Evolutionary conservation across 1,140 invertebrate species (phyloP).

Genomic region (Anoplolepis gracilipes): DNA sequence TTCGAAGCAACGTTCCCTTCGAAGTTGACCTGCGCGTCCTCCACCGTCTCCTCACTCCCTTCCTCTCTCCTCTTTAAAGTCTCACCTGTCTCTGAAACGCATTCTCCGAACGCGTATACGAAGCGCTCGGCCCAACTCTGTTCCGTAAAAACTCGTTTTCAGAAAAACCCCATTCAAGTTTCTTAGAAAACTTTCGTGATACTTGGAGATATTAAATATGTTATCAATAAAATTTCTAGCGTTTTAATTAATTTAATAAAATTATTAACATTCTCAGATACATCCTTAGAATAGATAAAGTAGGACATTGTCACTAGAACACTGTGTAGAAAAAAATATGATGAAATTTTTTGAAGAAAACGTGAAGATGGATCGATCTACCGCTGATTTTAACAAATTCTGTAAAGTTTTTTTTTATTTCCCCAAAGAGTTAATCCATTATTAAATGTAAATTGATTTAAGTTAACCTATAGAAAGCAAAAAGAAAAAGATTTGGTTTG

Average conservation of each 20-base stretch:
- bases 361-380: too few species aligned
- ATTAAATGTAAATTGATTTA: not conserved
- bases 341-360: not conserved
- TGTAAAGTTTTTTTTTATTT: not conserved
- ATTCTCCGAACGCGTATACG: not conserved
- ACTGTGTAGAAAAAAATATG: not conserved
- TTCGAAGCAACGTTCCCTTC: conserved; percentile 52
- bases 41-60: not conserved
- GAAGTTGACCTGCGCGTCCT: conserved; percentile 30
- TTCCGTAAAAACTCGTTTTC: not conserved
- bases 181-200: not conserved
- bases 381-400: not conserved
- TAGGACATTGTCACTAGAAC: not conserved
- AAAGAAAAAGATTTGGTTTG: too few species aligned
- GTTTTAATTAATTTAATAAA: not conserved
- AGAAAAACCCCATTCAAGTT: conserved; percentile 11
- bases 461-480: not conserved
- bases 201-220: not conserved
- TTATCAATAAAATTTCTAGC: not conserved
- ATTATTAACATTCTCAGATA: not conserved
- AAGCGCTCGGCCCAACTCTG: conserved; percentile 10
- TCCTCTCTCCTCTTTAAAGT: not conserved
- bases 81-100: conserved; percentile 51
- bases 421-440: not conserved
- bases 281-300: not conserved